Evolutionary conservation across 2,113 vertebrate species (phyloP).

Genomic region (Petaurus breviceps): DNA sequence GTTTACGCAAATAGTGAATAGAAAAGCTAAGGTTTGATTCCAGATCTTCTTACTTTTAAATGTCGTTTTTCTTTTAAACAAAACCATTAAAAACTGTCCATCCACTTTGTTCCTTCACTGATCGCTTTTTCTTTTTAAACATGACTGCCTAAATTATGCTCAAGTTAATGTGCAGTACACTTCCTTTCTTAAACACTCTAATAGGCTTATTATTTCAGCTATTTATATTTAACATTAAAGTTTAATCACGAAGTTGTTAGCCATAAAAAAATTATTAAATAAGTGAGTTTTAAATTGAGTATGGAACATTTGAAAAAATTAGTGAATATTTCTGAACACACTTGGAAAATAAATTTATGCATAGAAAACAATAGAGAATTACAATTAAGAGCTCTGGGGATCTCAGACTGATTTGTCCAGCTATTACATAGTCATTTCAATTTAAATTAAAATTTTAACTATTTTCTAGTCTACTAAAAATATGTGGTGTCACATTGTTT

Average conservation of each 20-base stretch:
- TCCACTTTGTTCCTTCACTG: slow-evolving; percentile 47
- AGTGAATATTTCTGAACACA: slow-evolving; percentile 80
- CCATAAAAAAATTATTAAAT: slow-evolving; percentile 83
- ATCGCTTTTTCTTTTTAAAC: neutral
- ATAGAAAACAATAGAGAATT: slow-evolving; percentile 84
- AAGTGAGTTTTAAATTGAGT: slow-evolving; percentile 73
- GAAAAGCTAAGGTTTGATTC: neutral
- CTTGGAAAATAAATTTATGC: slow-evolving; percentile 85
- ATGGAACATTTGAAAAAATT: slow-evolving; percentile 77
- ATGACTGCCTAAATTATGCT: slow-evolving; percentile 54
- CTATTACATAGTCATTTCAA: slow-evolving; percentile 87
- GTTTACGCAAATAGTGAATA: neutral
- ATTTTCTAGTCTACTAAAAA: slow-evolving; percentile 87
- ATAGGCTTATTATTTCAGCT: slow-evolving; percentile 77
- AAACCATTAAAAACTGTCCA: slow-evolving; percentile 17
- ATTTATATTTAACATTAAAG: slow-evolving; percentile 83
- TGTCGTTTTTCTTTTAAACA: neutral
- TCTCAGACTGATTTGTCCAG: slow-evolving; percentile 85
- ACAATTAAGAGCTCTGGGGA: slow-evolving; percentile 87
- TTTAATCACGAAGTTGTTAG: slow-evolving; percentile 83
- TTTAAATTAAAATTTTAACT: slow-evolving; percentile 89
- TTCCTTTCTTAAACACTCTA: slow-evolving; percentile 73
- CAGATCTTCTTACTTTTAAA: neutral
- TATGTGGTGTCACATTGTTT: slow-evolving; percentile 85
- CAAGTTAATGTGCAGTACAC: slow-evolving; percentile 55